phyloP scores from a whole-genome alignment of 2,797 vertebrate genomes.

The Galago senegalensis region DNA sequence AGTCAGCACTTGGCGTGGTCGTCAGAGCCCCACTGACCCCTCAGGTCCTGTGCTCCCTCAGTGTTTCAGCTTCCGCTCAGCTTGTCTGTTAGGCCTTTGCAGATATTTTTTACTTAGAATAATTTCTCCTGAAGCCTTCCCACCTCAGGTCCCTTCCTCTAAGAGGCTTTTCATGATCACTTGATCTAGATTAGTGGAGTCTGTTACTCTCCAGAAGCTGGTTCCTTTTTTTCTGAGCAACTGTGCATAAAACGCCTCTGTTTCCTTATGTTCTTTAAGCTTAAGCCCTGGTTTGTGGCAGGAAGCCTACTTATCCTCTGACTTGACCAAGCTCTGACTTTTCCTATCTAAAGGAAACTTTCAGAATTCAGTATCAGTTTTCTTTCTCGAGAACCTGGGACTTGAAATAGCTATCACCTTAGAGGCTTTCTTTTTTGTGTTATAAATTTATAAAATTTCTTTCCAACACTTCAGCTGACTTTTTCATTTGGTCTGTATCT shows the following conservation, averaged over 20 bases:
- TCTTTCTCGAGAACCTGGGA: neutral
- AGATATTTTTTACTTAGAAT: neutral
- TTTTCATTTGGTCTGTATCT: neutral
- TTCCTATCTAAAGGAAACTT: conserved; percentile 21
- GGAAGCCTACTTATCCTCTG: neutral
- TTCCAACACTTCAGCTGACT: neutral
- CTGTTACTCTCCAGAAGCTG: neutral
- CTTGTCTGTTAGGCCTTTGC: neutral
- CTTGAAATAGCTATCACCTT: neutral
- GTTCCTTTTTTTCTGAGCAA: neutral
- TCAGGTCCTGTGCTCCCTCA: too few species aligned
- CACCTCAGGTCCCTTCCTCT: neutral
- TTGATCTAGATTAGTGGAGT: neutral
- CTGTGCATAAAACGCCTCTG: neutral
- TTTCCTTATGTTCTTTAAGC: neutral
- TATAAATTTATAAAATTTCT: neutral
- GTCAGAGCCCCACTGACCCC: too few species aligned
- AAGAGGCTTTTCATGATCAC: neutral
- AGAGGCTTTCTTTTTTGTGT: neutral
- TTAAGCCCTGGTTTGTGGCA: neutral
- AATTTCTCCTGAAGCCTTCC: neutral
- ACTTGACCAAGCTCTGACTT: neutral
- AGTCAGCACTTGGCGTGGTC: too few species aligned
- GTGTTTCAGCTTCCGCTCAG: neutral
- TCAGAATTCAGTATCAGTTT: neutral